Conservation (phyloP, 2,797 vertebrate genomes). For the Spinibarbus caldwelli region DNA sequence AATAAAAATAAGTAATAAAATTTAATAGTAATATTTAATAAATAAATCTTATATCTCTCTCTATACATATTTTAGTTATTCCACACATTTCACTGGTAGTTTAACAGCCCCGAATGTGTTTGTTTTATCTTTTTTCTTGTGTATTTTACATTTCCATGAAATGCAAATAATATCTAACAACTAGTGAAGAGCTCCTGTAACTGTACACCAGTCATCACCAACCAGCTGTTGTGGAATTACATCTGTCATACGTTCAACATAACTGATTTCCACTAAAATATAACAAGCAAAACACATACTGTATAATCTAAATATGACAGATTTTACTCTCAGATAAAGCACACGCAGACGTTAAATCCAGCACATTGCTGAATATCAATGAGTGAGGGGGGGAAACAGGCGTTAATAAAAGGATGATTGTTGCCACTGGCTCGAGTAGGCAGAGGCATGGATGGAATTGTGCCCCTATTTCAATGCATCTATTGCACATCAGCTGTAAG, state of each 20-base stretch:
- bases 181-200: neutral
- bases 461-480: conserved; percentile 79
- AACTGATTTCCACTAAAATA: neutral
- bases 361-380: conserved; percentile 85
- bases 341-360: conserved; percentile 62
- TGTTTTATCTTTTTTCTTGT: neutral
- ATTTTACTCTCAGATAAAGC: conserved; percentile 48
- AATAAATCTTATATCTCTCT: too few species aligned
- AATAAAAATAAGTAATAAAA: neutral
- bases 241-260: neutral
- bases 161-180: neutral
- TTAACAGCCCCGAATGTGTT: neutral
- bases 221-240: neutral
- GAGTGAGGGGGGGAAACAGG: conserved; percentile 71
- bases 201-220: neutral
- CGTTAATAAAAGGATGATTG: conserved; percentile 84
- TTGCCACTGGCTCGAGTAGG: conserved; percentile 79
- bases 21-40: too few species aligned
- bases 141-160: conserved; percentile 1
- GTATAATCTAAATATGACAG: conserved; percentile 58
- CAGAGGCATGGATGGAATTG: conserved; percentile 87
- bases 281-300: neutral
- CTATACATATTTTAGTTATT: neutral
- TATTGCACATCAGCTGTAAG: conserved; percentile 72
- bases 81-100: neutral